Evolutionary conservation across 2,797 vertebrate species (phyloP), one percentile per base, ranked within the genome.

Genomic region (Micropoecilia bifurca): DNA sequence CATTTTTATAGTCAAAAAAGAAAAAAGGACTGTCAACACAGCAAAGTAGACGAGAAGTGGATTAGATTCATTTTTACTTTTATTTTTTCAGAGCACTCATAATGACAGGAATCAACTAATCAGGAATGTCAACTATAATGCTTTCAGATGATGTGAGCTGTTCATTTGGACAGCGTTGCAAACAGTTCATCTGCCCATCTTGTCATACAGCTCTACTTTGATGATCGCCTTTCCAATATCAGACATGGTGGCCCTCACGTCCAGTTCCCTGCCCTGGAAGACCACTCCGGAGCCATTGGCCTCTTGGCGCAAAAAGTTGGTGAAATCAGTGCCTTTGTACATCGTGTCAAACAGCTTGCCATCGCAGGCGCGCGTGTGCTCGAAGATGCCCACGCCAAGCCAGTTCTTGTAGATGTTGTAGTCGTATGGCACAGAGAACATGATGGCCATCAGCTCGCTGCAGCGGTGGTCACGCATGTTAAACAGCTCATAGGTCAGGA

Each of bases 361-460:
- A 3, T 95, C 84, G 13, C 88, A 89, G 1, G 30, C 3, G 0
- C 0, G 43, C 0, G 61, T 16, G 33, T 33, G 6, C 36, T 88
- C 81, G 0, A 93, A 94, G 66, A 94, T 0, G 3, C 94, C 94
- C 57, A 95, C 63, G 0, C 33, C 90, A 6, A 94, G 57, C 93
- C 90, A 93, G 89, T 95, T 95, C 78, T 91, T 88, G 90, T 93
- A 94, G 84, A 94, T 48, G 91, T 83, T 93, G 66, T 93, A 91
- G 81, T 95, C 93, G 9, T 89, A 95, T 0, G 95, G 94, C 87
- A 94, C 94, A 0, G 94, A 95, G 91, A 95, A 95, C 94, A 95
- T 95, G 87, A 95, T 0, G 14, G 93, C 90, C 1, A 95, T 45
- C 36, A 90, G 0, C 72, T 90, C 73, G 0, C 10, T 79, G 83